Evolutionary conservation across 2,888 invertebrate genomes (phyloP), one percentile per base, ranked within the genome.

Genomic region (Aphodius sticticus): DNA sequence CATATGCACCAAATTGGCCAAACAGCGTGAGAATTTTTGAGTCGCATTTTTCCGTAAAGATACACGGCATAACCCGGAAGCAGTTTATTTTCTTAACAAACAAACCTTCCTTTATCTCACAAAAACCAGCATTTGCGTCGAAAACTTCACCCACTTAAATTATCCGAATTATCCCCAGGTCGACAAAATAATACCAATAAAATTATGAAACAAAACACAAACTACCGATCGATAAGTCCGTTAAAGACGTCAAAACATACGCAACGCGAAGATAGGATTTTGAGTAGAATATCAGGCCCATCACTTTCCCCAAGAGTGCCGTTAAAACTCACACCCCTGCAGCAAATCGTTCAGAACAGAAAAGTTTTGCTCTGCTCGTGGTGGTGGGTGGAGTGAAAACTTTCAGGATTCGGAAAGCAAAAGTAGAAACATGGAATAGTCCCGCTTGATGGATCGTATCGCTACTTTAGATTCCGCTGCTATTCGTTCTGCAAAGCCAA

Each of bases 381-480:
- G 26, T 53, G 53, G 53, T 5, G 7, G 9, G 53, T 12, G 53
- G 7, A 7, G 53, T 12, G 53, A 53, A 53, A 53, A 53, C 53
- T 53, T 53, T 12, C 12, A 53, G 26, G 53, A 53, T 53, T 53
- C 53, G 53, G 53, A 53, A 53, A 53, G 53, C 53, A 53, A 53
- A 53, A 53, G 53, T 53, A 53, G 53, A 53, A 53, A 53, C 53
- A 53, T 53, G 53, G 53, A 53, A 53, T 53, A 53, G 53, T 53
- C 53, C 53, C 3, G 7, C 53, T 53, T 53, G 53, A 53, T 53
- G 53, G 53, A 53, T 53, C 53, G 53, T 53, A 53, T 53, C 53
- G 53, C 53, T 53, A 53, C 53, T 53, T 53, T 53, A 53, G 53
- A 53, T 12, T 7, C 53, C 53, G 7, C 53, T 1, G 53, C 53